Conservation (phyloP, 2,113 vertebrate species). For the Antechinus stuartii region DNA sequence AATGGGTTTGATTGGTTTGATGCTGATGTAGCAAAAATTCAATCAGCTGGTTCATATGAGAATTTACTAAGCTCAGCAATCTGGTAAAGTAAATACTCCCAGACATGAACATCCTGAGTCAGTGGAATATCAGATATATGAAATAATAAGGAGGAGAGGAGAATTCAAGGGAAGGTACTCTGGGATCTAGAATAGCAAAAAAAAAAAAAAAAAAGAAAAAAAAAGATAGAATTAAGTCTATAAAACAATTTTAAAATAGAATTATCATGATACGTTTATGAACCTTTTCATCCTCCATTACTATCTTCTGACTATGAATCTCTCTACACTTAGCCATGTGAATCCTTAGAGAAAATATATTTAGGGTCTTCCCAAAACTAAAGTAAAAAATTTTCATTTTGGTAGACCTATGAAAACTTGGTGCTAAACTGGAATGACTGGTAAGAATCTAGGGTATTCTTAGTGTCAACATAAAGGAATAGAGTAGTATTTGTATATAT, state of each 20-base stretch:
- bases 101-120: not conserved
- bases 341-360: no score
- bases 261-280: not conserved
- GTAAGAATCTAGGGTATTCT: not conserved
- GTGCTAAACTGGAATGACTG: not conserved
- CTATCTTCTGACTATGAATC: no score
- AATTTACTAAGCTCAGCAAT: slow-evolving; percentile 73
- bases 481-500: not conserved
- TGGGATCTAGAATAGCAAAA: not conserved
- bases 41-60: slow-evolving; percentile 70
- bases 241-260: not conserved
- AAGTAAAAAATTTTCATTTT: not conserved
- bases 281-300: not conserved
- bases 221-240: not conserved
- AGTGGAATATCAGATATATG: not conserved
- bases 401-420: not conserved
- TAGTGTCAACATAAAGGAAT: not conserved
- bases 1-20: slow-evolving; percentile 79
- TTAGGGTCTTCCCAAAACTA: no score
- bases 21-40: slow-evolving; percentile 80
- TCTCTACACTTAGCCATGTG: no score
- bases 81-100: slow-evolving; percentile 62
- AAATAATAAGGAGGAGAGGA: not conserved
- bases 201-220: not conserved
- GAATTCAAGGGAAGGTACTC: not conserved